These are phyloP conservation scores for Pipistrellus kuhlii DNA, from an alignment of 2,797 vertebrate species.

Conservation along the genomic window DNA sequence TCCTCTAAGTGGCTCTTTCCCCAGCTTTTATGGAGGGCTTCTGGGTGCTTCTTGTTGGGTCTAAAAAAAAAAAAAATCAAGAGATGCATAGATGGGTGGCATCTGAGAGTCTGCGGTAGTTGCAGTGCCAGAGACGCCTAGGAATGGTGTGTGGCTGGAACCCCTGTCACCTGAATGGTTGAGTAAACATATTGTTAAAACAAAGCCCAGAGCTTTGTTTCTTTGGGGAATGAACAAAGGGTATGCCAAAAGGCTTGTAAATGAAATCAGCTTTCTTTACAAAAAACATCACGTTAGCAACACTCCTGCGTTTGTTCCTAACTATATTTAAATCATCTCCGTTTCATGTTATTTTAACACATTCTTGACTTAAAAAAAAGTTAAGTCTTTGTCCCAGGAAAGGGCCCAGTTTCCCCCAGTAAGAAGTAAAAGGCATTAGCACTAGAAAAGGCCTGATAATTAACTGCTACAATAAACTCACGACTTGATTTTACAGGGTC, in stretches of 20 bases:
- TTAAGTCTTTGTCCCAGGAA: slow-evolving; percentile 80
- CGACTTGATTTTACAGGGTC: slow-evolving; percentile 91
- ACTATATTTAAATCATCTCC: slow-evolving; percentile 81
- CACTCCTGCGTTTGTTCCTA: slow-evolving; percentile 64
- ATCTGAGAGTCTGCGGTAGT: background rate
- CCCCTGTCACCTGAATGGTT: slow-evolving; percentile 80
- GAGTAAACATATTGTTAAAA: slow-evolving; percentile 86
- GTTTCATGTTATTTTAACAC: slow-evolving; percentile 78
- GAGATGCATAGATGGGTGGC: background rate
- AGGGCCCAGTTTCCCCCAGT: slow-evolving; percentile 77
- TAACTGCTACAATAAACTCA: slow-evolving; percentile 89
- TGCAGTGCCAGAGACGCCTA: slow-evolving; percentile 38
- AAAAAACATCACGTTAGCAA: slow-evolving; percentile 64
- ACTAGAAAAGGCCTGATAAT: slow-evolving; percentile 87
- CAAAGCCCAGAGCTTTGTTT: slow-evolving; percentile 80
- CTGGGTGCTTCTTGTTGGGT: background rate
- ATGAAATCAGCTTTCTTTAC: slow-evolving; percentile 78
- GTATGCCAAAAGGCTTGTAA: slow-evolving; percentile 78
- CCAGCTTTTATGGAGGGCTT: slow-evolving; percentile 32
- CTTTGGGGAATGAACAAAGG: slow-evolving; percentile 70
- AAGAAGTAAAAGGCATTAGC: slow-evolving; percentile 86
- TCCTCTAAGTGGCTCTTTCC: slow-evolving; percentile 55
- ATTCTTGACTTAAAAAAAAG: slow-evolving; percentile 77
- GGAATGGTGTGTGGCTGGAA: slow-evolving; percentile 14
- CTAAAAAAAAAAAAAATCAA: background rate